Base-by-base conservation (phyloP, 2,888 invertebrate genomes). In the Hirtodrosophila trivittata region DNA sequence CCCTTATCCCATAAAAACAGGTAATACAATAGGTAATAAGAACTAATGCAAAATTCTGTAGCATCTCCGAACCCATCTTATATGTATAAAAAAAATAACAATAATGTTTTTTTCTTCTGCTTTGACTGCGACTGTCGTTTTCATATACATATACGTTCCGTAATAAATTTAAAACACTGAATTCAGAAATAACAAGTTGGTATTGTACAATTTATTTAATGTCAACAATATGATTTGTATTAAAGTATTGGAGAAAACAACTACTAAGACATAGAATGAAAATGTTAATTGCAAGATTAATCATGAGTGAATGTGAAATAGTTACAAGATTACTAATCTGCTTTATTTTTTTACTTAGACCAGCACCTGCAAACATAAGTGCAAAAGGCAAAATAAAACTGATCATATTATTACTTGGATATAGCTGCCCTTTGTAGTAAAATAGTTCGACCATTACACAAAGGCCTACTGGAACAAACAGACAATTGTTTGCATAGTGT, bases 261-360 rank as follows among this genome's bases (percentile, higher is more conserved):
- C 66, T 62, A 26, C 50, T 39, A 25, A 60, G 8, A 12, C 74
- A 77, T 32, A 77, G 52, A 56, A 75, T 65, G 9, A 75, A 73
- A 13, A 75, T 56, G 37, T 65, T 74, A 7, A 75, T 38, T 21
- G 77, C 74, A 7, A 75, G 33, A 50, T 65, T 77, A 7, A 51
- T 41, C 3, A 74, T 28, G 8, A 75, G 33, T 26, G 55, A 65
- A 30, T 68, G 62, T 1, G 65, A 56, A 28, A 75, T 65, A n/a
- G 47, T 37, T 5, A 75, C 7, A 3, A 74, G 30, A 21, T 28
- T 25, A 28, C 28, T 52, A 9, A 66, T 12, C 25, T 65, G 54
- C 1, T 52, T 68, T 0, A 73, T 47, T 39, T 52, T 58, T 30
- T 56, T 42, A 1, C 57, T 39, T 10, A 65, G 9, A 4, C 32